Evolutionary conservation across 2,113 vertebrate species (phyloP).

Genomic region (Nothobranchius kuhntae): DNA sequence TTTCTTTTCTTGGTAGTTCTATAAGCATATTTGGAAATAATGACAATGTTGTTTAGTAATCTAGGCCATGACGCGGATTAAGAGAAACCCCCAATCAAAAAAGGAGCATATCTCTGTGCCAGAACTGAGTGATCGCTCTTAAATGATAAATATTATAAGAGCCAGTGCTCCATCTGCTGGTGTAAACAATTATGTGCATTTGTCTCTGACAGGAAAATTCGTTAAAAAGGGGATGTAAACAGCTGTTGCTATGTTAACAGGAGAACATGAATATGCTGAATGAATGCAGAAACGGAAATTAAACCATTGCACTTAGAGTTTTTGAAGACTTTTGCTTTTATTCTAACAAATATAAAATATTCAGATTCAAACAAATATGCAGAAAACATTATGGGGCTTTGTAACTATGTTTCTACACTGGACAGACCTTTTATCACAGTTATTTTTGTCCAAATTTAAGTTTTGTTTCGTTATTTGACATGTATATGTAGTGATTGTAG

Average conservation of each 20-base stretch:
- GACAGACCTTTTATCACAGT: too few species aligned
- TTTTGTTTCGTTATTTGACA: too few species aligned
- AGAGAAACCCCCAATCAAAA: slow-evolving; percentile 11
- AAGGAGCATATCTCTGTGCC: slow-evolving; percentile 2
- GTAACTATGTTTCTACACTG: too few species aligned
- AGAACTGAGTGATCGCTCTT: slow-evolving; percentile 2
- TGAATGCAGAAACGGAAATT: too few species aligned
- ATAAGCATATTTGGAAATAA: neutral
- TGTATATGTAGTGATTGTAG: too few species aligned
- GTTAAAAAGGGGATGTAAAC: neutral
- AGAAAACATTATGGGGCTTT: too few species aligned
- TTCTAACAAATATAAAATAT: too few species aligned
- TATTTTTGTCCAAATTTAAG: too few species aligned
- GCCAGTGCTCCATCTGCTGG: slow-evolving; percentile 61
- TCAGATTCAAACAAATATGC: too few species aligned
- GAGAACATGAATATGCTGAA: neutral
- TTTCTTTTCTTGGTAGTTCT: neutral
- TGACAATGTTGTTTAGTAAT: neutral
- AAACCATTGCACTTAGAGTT: too few species aligned
- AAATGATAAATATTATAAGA: slow-evolving; percentile 20
- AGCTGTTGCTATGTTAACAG: neutral
- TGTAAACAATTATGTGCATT: slow-evolving; percentile 27
- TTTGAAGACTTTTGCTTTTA: too few species aligned
- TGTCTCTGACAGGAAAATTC: slow-evolving; percentile 14
- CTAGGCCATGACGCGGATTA: neutral